Base-by-base conservation (phyloP, 92 coral and sea anemone species). In the Umimayanthus chanpuru region DNA sequence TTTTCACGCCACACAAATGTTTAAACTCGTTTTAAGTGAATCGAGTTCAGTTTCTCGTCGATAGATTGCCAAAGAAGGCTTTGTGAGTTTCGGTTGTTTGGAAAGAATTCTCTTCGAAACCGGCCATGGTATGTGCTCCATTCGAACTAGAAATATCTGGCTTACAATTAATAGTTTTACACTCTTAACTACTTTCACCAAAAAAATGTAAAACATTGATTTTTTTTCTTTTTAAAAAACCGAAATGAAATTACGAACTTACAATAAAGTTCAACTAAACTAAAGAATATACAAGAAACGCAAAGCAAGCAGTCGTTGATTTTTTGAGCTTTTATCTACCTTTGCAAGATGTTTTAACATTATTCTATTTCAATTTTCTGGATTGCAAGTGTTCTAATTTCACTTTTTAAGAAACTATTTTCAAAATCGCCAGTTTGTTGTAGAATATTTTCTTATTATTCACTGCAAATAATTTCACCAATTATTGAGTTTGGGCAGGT, bases 401-500 rank as follows among this genome's bases (percentile, higher is more conserved):
- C 58, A 53, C 12, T 14, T 73, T 28, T 29, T 18, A 30, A 43
- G 2, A 32, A 32, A 32, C 36, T 73, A 29, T 71, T 73, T 16
- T 32, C 40, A 30, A 21, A 73, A 41, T 20, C 41, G n/a, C 36
- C 11, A 72, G 20, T 43, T 58, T 68, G 43, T 28, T 44, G 61
- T n/a, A 26, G 76, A 29, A 68, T 0, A 41, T 39, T 39, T 81
- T 40, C 44, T 47, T 83, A 70, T 70, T 67, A 70, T 83, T 83
- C 43, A 67, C 15, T 82, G 73, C 40, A 68, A 82, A 41, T 43
- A 40, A 71, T 67, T 82, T 82, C 38, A 71, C n/a, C 73, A 26
- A 44, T 20, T 18, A 38, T 28, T 67, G 65, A 38, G 78, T 11
- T 18, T 1, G 56, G 79, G 58, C 87, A 83, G 87, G 87, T 83